These are phyloP conservation scores for Agrotis puta DNA, from an alignment of 2,888 invertebrate genomes.

Conservation along the genomic window DNA sequence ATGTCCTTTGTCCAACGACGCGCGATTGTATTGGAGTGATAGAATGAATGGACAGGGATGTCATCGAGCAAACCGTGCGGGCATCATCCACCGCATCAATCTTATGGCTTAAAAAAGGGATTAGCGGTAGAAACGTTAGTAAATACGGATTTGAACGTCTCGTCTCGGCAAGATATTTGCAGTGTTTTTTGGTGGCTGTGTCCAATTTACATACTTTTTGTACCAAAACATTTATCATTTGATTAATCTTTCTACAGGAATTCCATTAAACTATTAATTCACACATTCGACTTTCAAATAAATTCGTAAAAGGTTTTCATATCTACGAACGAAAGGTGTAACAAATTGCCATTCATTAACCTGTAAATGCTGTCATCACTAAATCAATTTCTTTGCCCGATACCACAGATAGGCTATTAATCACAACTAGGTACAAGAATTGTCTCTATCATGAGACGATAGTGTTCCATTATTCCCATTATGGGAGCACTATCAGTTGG, in stretches of 20 bases:
- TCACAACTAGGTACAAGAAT: slow-evolving; percentile 52
- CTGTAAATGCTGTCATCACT: slow-evolving; percentile 43
- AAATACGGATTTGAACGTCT: slow-evolving; percentile 31
- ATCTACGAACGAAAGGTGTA: slow-evolving; percentile 39
- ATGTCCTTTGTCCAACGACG: slow-evolving; percentile 42
- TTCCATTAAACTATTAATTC: neutral
- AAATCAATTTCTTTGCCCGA: slow-evolving; percentile 47
- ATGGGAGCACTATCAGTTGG: slow-evolving; percentile 51
- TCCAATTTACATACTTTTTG: neutral
- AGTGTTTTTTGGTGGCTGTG: neutral
- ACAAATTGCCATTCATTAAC: slow-evolving; percentile 53
- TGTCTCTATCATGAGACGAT: slow-evolving; percentile 60
- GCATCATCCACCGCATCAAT: slow-evolving; percentile 65
- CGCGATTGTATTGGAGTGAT: slow-evolving; percentile 57
- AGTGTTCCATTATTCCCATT: slow-evolving; percentile 64
- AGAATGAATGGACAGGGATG: slow-evolving; percentile 59
- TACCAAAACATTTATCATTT: neutral
- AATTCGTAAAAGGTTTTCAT: slow-evolving; percentile 32
- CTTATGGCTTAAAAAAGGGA: slow-evolving; percentile 66
- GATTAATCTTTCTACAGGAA: neutral
- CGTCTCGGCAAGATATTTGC: slow-evolving; percentile 9
- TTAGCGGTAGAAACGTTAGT: slow-evolving; percentile 56
- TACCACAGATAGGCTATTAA: slow-evolving; percentile 59
- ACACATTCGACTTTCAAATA: slow-evolving; percentile 16
- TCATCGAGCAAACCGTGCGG: slow-evolving; percentile 65